A percentile compares a stretch with the other conserved stretches of the same genome.
These are phyloP conservation scores for Lerema accius DNA, from an alignment of 1,140 invertebrate genomes.

Conservation along the genomic window DNA sequence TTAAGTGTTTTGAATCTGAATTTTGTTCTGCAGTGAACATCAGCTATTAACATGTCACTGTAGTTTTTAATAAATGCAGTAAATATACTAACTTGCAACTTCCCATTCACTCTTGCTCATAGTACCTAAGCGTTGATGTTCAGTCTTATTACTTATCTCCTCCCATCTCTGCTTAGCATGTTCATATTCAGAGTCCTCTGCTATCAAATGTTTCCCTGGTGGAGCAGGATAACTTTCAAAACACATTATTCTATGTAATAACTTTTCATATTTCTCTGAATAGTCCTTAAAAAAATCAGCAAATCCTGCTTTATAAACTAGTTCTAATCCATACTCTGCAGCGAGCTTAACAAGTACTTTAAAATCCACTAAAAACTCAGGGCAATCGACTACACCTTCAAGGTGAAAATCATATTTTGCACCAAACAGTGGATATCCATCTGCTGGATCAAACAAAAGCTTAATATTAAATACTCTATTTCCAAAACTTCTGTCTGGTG, in stretches of 20 bases:
- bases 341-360: slow-evolving; percentile 93
- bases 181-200: slow-evolving; percentile 87
- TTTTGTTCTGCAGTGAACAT: too few relatives aligned
- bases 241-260: slow-evolving; percentile 90
- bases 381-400: slow-evolving; percentile 98
- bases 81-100: slow-evolving; percentile 89
- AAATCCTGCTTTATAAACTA: slow-evolving; percentile 90
- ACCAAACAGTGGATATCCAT: slow-evolving; percentile 94
- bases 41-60: too few relatives aligned
- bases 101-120: slow-evolving; percentile 97
- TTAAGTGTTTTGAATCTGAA: too few relatives aligned
- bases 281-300: slow-evolving; percentile 91
- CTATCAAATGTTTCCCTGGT: slow-evolving; percentile 83
- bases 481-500: slow-evolving; percentile 88
- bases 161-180: slow-evolving; percentile 87
- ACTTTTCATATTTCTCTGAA: slow-evolving; percentile 83
- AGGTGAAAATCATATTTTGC: slow-evolving; percentile 98
- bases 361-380: slow-evolving; percentile 98
- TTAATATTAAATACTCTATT: slow-evolving; percentile 94
- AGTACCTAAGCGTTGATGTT: slow-evolving; percentile 86
- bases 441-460: slow-evolving; percentile 88
- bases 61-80: not conserved
- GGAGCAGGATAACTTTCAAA: slow-evolving; percentile 87
- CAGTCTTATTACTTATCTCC: slow-evolving; percentile 67
- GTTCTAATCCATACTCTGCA: slow-evolving; percentile 90